Conservation (phyloP, 2,797 vertebrate species). For the Pachyuromys duprasi region DNA sequence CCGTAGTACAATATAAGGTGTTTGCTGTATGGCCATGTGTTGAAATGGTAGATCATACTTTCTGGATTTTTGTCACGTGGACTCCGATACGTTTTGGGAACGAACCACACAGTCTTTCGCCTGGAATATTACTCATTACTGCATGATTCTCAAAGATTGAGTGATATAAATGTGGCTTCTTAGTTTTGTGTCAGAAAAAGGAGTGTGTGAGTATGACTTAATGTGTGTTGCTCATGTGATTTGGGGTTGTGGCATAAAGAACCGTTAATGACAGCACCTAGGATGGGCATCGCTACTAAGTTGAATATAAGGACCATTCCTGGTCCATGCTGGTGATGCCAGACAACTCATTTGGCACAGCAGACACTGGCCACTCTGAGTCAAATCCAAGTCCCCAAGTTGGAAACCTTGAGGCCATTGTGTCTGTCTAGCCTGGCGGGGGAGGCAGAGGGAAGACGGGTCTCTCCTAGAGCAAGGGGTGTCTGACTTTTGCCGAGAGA, state of each 20-base stretch:
- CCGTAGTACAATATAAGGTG: background rate
- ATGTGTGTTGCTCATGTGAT: background rate
- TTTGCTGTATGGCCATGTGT: background rate
- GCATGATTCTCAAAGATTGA: background rate
- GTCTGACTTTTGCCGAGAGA: conserved; percentile 53
- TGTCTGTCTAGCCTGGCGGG: background rate
- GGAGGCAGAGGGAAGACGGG: background rate
- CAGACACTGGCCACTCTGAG: background rate
- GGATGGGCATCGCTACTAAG: background rate
- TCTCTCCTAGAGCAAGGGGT: conserved; percentile 29
- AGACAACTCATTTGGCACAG: background rate
- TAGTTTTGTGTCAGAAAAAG: background rate
- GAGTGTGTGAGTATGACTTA: background rate
- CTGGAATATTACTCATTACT: background rate
- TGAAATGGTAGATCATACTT: background rate
- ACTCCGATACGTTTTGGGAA: background rate
- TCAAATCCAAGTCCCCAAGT: background rate
- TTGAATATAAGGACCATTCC: background rate
- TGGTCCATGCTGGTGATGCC: background rate
- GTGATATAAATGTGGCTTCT: conserved; percentile 18
- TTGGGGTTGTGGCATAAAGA: background rate
- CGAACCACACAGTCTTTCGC: background rate
- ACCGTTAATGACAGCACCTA: background rate
- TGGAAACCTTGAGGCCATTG: background rate
- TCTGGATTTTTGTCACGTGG: conserved; percentile 14